Evolutionary conservation across 2,113 vertebrate species (phyloP), one percentile per base, ranked within the genome.

Genomic region (Pogona vitticeps): DNA sequence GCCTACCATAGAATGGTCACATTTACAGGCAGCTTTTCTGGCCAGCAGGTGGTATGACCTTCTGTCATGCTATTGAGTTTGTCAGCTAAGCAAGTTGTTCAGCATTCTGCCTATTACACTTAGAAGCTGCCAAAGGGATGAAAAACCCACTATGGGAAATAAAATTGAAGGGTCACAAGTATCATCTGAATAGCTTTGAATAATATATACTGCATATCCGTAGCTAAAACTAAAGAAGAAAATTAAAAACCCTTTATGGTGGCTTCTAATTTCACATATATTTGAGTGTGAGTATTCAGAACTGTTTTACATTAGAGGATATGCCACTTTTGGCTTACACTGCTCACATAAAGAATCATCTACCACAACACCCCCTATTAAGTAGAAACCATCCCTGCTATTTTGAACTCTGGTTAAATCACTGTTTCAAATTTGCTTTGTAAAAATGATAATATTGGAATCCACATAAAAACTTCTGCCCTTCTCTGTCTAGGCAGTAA

Each of bases 1-100:
- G 90, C 88, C 85, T 86, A 85, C 82, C 75, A 23, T 0, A 89
- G 58, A 85, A 85, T 40, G 71, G 77, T 75, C 77, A 80, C n/a
- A 85, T 85, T 88, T 80, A 80, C 12, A 88, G 82, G 87, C 88
- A 1, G 59, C 83, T 90, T 90, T 91, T 88, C 46, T 46, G 91
- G 88, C 87, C 88, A 91, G 94, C 93, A 94, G 93, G 93, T 93
- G 92, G 85, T 88, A 85, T 91, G 91, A 88, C 91, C 93, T 90
- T 92, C 89, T 93, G 91, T 88, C 91, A 86, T 61, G 82, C 85
- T 90, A 80, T 0, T 0, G 83, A 87, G 78, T 61, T 58, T 2
- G 1, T 0, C 0, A 89, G 88, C 88, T 80, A 73, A 87, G 87
- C 9, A 0, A 46, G 1, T 70, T 82, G 86, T 79, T 21, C 42